Conservation (phyloP, 2,113 vertebrate genomes). For the Chauna torquata region DNA sequence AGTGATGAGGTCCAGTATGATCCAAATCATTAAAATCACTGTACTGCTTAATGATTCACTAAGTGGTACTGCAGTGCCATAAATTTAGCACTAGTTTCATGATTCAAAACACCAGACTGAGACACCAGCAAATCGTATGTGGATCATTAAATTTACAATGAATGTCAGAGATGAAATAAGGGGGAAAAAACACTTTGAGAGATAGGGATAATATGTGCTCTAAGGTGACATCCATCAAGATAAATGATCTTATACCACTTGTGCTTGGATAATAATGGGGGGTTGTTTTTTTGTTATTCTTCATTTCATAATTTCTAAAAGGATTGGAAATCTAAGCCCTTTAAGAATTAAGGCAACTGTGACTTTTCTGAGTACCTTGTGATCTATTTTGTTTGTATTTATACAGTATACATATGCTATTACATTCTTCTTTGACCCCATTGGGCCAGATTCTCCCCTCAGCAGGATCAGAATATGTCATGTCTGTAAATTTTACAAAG, state of each 20-base stretch:
- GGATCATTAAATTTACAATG: slow-evolving; percentile 90
- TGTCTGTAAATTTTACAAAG: background rate
- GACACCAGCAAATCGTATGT: slow-evolving; percentile 86
- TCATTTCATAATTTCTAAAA: slow-evolving; percentile 81
- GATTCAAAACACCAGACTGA: slow-evolving; percentile 85
- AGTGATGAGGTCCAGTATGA: slow-evolving; percentile 85
- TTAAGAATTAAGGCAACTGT: slow-evolving; percentile 76
- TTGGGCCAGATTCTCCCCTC: background rate
- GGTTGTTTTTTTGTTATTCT: slow-evolving; percentile 81
- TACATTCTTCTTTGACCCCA: slow-evolving; percentile 65
- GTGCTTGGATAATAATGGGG: slow-evolving; percentile 81
- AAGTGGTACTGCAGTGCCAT: slow-evolving; percentile 82
- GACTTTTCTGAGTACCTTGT: slow-evolving; percentile 68
- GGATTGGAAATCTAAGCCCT: slow-evolving; percentile 69
- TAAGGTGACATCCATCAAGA: slow-evolving; percentile 87
- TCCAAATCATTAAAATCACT: slow-evolving; percentile 87
- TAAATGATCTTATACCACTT: slow-evolving; percentile 84
- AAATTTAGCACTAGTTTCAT: slow-evolving; percentile 85
- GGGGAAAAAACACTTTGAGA: slow-evolving; percentile 85
- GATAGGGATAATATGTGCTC: slow-evolving; percentile 86
- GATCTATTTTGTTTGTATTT: slow-evolving; percentile 79
- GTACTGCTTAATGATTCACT: slow-evolving; percentile 87
- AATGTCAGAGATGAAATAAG: slow-evolving; percentile 88
- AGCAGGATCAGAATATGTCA: background rate
- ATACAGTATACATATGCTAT: slow-evolving; percentile 72